Conservation (phyloP, 2,113 vertebrate genomes). For the Ovis aries region ARS-UI_Ramb_v3.0 NC_056054.1:150231501-150232000, state of each 20-base stretch:
- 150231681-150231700: background rate
- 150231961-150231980: background rate
- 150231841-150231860: background rate
- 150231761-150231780: background rate
- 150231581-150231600: conserved; percentile 11
- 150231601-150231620: background rate
- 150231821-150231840: background rate
- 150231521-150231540: background rate
- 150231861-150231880: background rate
- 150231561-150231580: background rate
- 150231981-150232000: background rate
- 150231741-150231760: background rate
- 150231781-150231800: background rate
- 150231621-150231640: background rate
- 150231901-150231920: background rate
- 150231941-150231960: background rate
- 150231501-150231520: background rate
- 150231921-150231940: background rate
- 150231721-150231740: background rate
- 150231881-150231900: background rate
- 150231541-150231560: background rate
- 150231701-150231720: background rate
- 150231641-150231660: background rate
- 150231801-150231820: background rate
- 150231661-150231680: background rate